Percentiles rank a stretch among this genome's conserved stretches.
These are phyloP conservation scores for Rhea pennata DNA, from an alignment of 2,113 vertebrate species.

Conservation along the genomic window DNA sequence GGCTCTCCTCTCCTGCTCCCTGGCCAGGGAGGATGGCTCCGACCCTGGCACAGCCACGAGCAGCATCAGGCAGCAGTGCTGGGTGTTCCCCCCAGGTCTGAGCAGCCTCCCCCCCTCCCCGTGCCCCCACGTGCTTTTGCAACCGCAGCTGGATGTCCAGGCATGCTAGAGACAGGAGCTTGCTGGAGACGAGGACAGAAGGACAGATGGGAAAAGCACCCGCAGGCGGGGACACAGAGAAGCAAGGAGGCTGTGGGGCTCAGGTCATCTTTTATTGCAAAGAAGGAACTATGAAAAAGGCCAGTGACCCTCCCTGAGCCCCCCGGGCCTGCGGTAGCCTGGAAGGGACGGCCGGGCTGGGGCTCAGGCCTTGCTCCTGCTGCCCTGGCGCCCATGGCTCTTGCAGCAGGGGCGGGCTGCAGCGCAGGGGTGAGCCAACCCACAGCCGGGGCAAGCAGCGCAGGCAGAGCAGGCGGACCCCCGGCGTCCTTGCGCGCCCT, in stretches of 20 bases:
- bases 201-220: not conserved
- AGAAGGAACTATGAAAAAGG: conserved; percentile 49
- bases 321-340: not conserved
- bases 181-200: not conserved
- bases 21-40: not conserved
- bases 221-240: not conserved
- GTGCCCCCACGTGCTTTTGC: not conserved
- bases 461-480: rapidly evolving
- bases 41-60: not conserved
- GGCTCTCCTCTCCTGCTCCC: not conserved
- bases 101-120: too few relatives aligned
- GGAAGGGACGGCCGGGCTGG: not conserved
- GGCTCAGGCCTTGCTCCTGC: not conserved
- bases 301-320: not conserved
- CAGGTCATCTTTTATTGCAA: conserved; percentile 71
- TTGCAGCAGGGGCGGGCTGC: not conserved
- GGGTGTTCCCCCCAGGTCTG: not conserved
- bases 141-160: not conserved
- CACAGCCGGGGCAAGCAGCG: not conserved
- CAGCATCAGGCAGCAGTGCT: not conserved
- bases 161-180: not conserved
- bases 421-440: not conserved
- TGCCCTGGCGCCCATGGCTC: rapidly evolving
- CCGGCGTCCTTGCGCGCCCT: rapidly evolving
- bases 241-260: not conserved